Evolutionary conservation across 2,113 vertebrate species (phyloP), one percentile per base, ranked within the genome.

Genomic region (Ranitomeya variabilis): DNA sequence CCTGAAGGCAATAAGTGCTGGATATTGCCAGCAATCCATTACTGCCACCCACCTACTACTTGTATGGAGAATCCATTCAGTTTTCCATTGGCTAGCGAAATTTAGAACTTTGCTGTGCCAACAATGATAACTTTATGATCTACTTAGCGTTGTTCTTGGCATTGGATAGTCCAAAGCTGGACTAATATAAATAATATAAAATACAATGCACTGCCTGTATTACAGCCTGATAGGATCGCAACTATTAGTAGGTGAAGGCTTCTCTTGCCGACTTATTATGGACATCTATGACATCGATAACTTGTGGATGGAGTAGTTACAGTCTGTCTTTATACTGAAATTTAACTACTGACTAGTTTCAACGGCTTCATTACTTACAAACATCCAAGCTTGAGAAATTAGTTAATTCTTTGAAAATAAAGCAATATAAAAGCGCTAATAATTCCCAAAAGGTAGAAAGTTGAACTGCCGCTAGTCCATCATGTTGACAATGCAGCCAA

Each of bases 11-110:
- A 74, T 76, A 55, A 59, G 13, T 76, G 55, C 60, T 67, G 76
- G 85, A n/a, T 87, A 60, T 78, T 54, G 9, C 73, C 74, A 66
- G 51, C 67, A 87, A 54, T 87, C 23, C 52, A n/a, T 51, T 64
- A 71, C 55, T 62, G 80, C 87, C 87, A 88, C 87, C 87, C 87
- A 88, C 87, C 80, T 57, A 16, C 54, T 59, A 54, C 18, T 18
- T 67, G 83, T 83, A 45, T 83, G 80, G 87, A 76, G 37, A 76
- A 88, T 45, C 16, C 77, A 87, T 87, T 88, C 67, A 26, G 8
- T 82, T 88, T 88, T 83, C 80, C 54, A 82, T 76, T 73, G 67
- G 66, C 66, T 26, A 64, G 26, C 23, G n/a, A 13, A 18, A 76
- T 83, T 16, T 12, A 77, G 15, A 62, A 19, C 21, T 51, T 14